These are phyloP conservation scores for Dinocampus coccinellae DNA, from an alignment of 2,888 invertebrate species.

Conservation along the genomic window DNA sequence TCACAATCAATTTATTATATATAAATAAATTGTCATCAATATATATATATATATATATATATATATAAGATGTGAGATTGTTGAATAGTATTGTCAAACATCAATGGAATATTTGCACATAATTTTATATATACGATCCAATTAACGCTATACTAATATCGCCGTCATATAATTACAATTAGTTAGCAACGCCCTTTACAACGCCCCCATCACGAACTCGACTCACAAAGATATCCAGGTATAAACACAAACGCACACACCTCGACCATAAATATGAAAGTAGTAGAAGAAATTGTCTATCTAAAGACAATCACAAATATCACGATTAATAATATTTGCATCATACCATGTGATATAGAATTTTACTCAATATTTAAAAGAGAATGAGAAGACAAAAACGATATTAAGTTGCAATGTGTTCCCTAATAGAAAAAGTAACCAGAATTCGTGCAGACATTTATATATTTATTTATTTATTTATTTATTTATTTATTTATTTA, in stretches of 20 bases:
- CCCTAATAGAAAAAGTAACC: too few species aligned
- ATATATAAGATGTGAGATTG: constrained; percentile 37
- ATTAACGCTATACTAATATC: constrained; percentile 67
- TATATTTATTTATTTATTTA: too few species aligned
- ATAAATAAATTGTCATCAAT: background rate
- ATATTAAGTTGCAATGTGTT: too few species aligned
- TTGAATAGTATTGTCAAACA: constrained; percentile 10
- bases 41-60: background rate
- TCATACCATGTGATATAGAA: too few species aligned
- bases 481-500: too few species aligned
- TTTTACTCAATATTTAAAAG: too few species aligned
- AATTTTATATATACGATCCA: constrained; percentile 63
- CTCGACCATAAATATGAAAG: too few species aligned
- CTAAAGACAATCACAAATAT: background rate
- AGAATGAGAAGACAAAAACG: too few species aligned
- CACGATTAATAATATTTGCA: too few species aligned
- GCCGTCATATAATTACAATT: constrained; percentile 68
- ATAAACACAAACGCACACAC: background rate
- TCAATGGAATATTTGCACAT: constrained; percentile 57
- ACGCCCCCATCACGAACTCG: constrained; percentile 58
- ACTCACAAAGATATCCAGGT: background rate
- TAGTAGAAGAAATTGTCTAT: background rate
- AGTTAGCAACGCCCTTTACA: constrained; percentile 66
- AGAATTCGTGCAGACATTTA: too few species aligned
- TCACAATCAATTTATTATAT: too few species aligned